Conservation (phyloP, 2,888 invertebrate genomes). For the Coenonympha arcania region DNA sequence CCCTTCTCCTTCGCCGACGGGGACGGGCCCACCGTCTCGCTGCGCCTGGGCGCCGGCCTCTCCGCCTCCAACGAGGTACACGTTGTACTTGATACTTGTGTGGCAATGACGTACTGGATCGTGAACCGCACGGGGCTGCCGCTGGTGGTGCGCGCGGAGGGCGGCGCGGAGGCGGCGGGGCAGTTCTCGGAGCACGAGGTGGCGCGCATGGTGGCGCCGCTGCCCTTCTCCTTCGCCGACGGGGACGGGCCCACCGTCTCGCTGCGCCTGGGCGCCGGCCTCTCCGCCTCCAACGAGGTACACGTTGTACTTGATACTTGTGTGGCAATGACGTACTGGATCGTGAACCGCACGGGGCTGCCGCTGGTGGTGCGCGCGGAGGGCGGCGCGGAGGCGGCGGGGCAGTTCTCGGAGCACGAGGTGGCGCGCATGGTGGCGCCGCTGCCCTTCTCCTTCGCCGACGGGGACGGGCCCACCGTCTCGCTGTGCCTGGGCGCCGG, state of each 20-base stretch:
- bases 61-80: slow-evolving; percentile 66
- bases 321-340: slow-evolving; percentile 91
- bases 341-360: slow-evolving; percentile 95
- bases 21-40: slow-evolving; percentile 84
- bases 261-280: slow-evolving; percentile 82
- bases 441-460: slow-evolving; percentile 93
- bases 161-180: slow-evolving; percentile 85
- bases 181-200: slow-evolving; percentile 96
- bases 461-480: slow-evolving; percentile 86
- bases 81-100: background rate
- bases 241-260: slow-evolving; percentile 85
- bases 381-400: slow-evolving; percentile 85
- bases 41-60: slow-evolving; percentile 81
- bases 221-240: slow-evolving; percentile 95
- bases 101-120: slow-evolving; percentile 95
- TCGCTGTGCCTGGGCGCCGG: slow-evolving; percentile 83
- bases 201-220: slow-evolving; percentile 92
- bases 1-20: slow-evolving; percentile 95
- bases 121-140: slow-evolving; percentile 97
- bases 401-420: slow-evolving; percentile 96
- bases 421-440: slow-evolving; percentile 93
- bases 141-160: slow-evolving; percentile 94
- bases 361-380: slow-evolving; percentile 97
- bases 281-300: slow-evolving; percentile 66
- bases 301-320: too few relatives aligned